Percentiles rank a stretch among this genome's conserved stretches.
Evolutionary conservation across 2,888 invertebrate species (phyloP).

Genomic region (Lasioglossum morio): DNA sequence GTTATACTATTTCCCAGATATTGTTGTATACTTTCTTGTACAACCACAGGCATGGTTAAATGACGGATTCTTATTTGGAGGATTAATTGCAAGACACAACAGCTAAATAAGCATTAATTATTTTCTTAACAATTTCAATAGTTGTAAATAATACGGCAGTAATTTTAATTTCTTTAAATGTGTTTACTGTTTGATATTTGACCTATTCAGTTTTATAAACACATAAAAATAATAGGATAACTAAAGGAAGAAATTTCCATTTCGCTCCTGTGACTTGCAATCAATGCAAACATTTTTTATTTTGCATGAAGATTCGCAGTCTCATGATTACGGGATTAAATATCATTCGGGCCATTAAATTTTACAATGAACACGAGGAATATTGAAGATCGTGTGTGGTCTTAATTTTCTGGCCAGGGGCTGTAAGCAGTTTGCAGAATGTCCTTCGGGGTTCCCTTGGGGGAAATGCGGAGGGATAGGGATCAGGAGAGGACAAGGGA

Average conservation of each 20-base stretch:
- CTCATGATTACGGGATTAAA: too few relatives aligned
- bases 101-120: too few relatives aligned
- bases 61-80: neutral
- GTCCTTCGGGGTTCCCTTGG: neutral
- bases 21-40: neutral
- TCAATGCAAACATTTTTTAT: neutral
- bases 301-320: neutral
- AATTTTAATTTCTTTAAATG: neutral
- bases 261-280: too few relatives aligned
- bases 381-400: neutral
- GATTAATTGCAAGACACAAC: neutral
- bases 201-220: neutral
- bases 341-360: neutral
- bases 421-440: neutral
- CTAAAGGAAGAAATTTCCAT: neutral
- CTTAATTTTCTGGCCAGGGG: neutral
- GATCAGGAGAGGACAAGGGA: constrained; percentile 5
- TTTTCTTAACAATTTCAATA: neutral
- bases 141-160: neutral
- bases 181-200: too few relatives aligned
- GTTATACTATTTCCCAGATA: neutral
- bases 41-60: too few relatives aligned
- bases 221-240: neutral
- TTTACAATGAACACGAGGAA: neutral
- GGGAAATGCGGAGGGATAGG: neutral